These are phyloP conservation scores for Pangasius macronema DNA, from an alignment of 2,797 vertebrate genomes.

Conservation along the genomic window DNA sequence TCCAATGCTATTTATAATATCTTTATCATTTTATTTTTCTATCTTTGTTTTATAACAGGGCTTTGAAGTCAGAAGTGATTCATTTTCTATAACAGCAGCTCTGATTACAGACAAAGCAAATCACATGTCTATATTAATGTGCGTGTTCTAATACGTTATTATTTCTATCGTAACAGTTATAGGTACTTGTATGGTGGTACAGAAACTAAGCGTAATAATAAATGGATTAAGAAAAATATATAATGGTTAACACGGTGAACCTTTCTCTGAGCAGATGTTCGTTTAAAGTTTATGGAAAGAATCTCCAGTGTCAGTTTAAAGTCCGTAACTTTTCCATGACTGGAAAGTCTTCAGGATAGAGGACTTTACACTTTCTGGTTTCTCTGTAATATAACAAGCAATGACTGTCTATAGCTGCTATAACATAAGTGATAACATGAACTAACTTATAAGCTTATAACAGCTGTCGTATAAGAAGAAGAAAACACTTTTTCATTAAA, in stretches of 20 bases:
- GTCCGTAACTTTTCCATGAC: background rate
- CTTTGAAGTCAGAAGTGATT: background rate
- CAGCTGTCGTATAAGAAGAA: background rate
- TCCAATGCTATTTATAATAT: background rate
- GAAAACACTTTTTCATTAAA: background rate
- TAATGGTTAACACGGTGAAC: background rate
- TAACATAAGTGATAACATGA: no score
- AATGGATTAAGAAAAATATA: background rate
- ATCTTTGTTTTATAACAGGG: background rate
- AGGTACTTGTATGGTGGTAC: background rate
- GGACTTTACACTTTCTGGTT: no score
- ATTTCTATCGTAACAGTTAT: background rate
- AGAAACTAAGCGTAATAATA: background rate
- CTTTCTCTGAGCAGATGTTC: background rate
- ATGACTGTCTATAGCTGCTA: background rate
- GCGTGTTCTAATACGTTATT: no score
- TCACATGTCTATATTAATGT: no score
- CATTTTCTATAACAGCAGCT: background rate
- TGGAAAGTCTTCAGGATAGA: background rate
- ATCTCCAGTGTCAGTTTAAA: background rate
- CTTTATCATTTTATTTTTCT: background rate
- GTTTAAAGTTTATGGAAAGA: background rate
- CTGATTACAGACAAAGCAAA: no score
- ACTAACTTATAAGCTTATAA: background rate
- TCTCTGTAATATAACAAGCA: background rate